Evolutionary conservation across 2,888 invertebrate genomes (phyloP), one percentile per base, ranked within the genome.

Genomic region (Allacma fusca): DNA sequence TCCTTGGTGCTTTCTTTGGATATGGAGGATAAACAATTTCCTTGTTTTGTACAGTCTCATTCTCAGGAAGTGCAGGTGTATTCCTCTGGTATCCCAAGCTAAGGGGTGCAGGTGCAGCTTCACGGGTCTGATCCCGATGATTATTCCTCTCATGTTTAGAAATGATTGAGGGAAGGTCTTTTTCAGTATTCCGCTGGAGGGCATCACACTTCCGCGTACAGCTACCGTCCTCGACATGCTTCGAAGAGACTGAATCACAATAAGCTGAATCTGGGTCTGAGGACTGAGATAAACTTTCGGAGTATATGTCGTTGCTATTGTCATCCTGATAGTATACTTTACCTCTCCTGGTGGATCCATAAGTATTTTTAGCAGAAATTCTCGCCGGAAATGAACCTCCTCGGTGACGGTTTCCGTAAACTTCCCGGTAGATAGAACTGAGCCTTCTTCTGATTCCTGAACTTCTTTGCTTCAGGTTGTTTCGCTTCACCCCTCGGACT

Each of bases 211-310:
- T 50, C 13, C 59, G 24, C 7, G 23, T 26, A 12, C 29, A 19
- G 13, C 21, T 29, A 4, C 44, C 40, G 1, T 21, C 23, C 7
- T 34, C 34, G 7, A 57, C 44, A 29, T 57, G 29, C 19, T 28
- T 77, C 0, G 78, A 75, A 16, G 29, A 44, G 0, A 71, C 57
- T 0, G 83, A 82, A 16, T 81, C 82, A 21, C 74, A 83, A 43
- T 83, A 83, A 2, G 83, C 83, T 0, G 83, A 83, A 72, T 83
- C 83, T 29, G 80, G 40, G 40, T 83, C 83, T 26, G 83, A 83
- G 2, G 81, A 43, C 24, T 67, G 68, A n/a, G 78, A 70, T 44
- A 80, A 76, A 16, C 78, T 80, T 23, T 79, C 80, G 40, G 28
- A 50, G 26, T 59, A 64, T 21, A 43, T 74, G 29, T 64, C 64